A percentile compares a stretch with the other conserved stretches of the same genome.
These are phyloP conservation scores for Aramus guarauna DNA, from an alignment of 2,113 vertebrate genomes.

Conservation along the genomic window DNA sequence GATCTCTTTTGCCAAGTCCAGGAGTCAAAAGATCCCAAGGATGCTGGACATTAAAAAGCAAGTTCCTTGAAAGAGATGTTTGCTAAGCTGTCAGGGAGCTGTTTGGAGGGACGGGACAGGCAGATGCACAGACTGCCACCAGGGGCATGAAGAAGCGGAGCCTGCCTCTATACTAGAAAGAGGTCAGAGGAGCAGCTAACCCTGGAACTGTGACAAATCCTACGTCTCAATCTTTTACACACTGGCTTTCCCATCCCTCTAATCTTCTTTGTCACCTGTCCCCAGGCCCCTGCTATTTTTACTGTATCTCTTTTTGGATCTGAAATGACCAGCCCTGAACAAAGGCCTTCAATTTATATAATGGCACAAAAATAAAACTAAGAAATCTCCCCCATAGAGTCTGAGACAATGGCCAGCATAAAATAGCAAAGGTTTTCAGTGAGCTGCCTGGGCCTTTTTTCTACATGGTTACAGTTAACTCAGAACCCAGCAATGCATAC, in stretches of 20 bases:
- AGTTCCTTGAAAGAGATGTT: neutral
- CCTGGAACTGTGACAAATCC: constrained; percentile 36
- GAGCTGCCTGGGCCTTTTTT: neutral
- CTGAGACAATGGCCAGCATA: neutral
- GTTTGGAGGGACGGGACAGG: neutral
- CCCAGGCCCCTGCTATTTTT: constrained; percentile 42
- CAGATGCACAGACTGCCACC: neutral
- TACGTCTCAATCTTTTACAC: constrained; percentile 1
- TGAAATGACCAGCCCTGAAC: constrained; percentile 1
- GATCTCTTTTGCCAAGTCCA: neutral
- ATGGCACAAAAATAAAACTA: neutral
- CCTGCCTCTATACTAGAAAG: neutral
- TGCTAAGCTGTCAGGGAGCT: neutral
- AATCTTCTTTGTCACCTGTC: constrained; percentile 51
- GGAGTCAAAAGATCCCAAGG: neutral
- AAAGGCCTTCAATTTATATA: constrained; percentile 12
- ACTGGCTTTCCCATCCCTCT: constrained; percentile 9
- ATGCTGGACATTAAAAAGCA: neutral
- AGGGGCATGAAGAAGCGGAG: neutral
- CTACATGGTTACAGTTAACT: neutral
- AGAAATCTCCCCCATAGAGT: neutral
- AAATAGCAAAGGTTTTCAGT: neutral
- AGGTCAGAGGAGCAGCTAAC: constrained; percentile 37
- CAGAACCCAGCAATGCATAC: neutral
- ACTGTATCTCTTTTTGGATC: neutral